Conservation (phyloP, 2,888 invertebrate genomes). For the Epinotia bilunana region DNA sequence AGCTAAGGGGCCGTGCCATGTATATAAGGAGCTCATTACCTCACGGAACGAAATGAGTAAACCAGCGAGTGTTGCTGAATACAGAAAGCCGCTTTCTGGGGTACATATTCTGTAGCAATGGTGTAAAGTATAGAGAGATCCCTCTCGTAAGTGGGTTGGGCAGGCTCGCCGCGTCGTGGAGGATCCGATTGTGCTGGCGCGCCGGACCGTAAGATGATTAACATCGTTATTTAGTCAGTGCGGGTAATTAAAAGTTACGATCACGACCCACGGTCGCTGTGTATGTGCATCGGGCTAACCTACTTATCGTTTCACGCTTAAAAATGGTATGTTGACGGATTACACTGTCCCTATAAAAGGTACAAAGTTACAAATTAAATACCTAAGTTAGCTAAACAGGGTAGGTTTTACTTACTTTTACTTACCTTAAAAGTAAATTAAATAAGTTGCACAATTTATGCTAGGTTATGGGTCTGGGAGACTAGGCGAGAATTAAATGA, state of each 20-base stretch:
- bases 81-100: neutral
- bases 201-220: constrained; percentile 62
- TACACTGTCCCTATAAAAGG: too few species aligned
- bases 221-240: constrained; percentile 67
- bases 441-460: too few species aligned
- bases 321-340: too few species aligned
- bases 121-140: constrained; percentile 9
- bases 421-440: too few species aligned
- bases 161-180: constrained; percentile 3
- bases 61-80: neutral
- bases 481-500: too few species aligned
- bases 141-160: constrained; percentile 20
- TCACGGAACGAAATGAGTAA: neutral
- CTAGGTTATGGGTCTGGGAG: too few species aligned
- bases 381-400: too few species aligned
- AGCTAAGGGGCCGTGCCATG: too few species aligned
- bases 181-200: constrained; percentile 54
- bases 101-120: constrained; percentile 5
- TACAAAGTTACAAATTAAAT: too few species aligned
- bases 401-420: too few species aligned
- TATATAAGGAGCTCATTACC: neutral
- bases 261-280: constrained; percentile 49
- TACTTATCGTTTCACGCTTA: too few species aligned
- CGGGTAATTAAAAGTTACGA: constrained; percentile 73
- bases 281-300: constrained; percentile 47